Conservation (phyloP, 2,888 invertebrate species). For the Mycalesis mineus region DNA sequence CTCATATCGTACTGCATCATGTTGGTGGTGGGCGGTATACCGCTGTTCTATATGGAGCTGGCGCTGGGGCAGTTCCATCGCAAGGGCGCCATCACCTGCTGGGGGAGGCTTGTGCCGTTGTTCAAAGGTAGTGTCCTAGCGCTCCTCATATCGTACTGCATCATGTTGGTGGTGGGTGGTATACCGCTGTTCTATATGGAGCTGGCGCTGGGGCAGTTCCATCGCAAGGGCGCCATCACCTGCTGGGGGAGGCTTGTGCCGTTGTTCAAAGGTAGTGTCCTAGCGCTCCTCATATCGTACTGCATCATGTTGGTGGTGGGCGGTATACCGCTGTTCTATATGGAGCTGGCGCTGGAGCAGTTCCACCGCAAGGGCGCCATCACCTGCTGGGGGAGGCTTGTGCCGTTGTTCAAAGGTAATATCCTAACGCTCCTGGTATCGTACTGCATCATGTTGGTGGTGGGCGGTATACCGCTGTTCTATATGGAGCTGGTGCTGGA, state of each 20-base stretch:
- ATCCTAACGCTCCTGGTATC: slow-evolving; percentile 96
- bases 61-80: slow-evolving; percentile 97
- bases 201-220: slow-evolving; percentile 96
- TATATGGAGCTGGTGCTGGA: slow-evolving; percentile 98
- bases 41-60: slow-evolving; percentile 98
- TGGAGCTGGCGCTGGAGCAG: slow-evolving; percentile 98
- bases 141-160: slow-evolving; percentile 94
- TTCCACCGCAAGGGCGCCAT: slow-evolving; percentile 98
- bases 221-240: slow-evolving; percentile 98
- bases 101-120: slow-evolving; percentile 96
- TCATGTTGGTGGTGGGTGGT: slow-evolving; percentile 96
- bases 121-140: slow-evolving; percentile 97
- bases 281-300: slow-evolving; percentile 96
- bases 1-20: slow-evolving; percentile 96
- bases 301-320: slow-evolving; percentile 96
- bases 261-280: slow-evolving; percentile 96
- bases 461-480: slow-evolving; percentile 97
- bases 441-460: slow-evolving; percentile 95
- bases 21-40: slow-evolving; percentile 96
- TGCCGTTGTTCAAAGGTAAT: slow-evolving; percentile 98
- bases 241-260: slow-evolving; percentile 99
- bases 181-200: slow-evolving; percentile 99
- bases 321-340: slow-evolving; percentile 97
- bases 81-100: slow-evolving; percentile 98
- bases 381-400: slow-evolving; percentile 98